Base-by-base conservation (phyloP, 2,113 vertebrate genomes). In the Tor tambroides region DNA sequence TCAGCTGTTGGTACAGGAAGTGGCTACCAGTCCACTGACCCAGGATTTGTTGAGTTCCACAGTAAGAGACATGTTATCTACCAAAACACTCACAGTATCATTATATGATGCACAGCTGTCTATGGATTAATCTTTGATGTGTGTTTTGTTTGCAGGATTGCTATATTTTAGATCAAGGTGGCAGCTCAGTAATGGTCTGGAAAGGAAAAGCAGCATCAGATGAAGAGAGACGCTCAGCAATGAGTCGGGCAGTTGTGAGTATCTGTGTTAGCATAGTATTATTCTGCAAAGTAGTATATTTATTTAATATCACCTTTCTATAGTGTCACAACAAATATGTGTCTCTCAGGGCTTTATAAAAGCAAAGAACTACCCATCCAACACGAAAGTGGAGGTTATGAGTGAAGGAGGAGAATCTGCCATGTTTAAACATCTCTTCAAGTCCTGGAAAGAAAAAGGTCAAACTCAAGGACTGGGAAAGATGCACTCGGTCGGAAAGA, bases 371-470 rank as follows among this genome's bases (percentile, higher is more conserved):
- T 98, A 98, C 86, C 95, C 97, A 17, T 10, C 95, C 2, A 95
- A 90, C 84, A 98, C 97, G 56, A 94, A 93, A 0, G 85, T 97
- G 49, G 95, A 97, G 86, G 96, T 98, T 87, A 95, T 98, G 90
- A 93, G 89, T 1, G 97, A 98, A 2, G 96, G 96, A 32, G 96
- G 95, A 12, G 97, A 98, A 86, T 96, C 97, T 1, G 95, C 96
- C 19, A 95, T 97, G 94, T 98, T 98, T 89, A 97, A 98, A 61
- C 97, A 98, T 69, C 93, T 97, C 43, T 98, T 98, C 93, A 95
- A 96, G 90, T 95, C 93, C 80, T 98, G 97, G 97, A 96, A 54
- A 4, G 96, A 96, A 12, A 94, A 93, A 75, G 89, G 92, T 0
- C 95, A 96, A 91, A 95, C 94, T 0, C 95, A 95, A 72, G 97